A percentile compares a stretch with the other conserved stretches of the same genome.
phyloP scores from a whole-genome alignment of 2,888 invertebrate genomes.

The Patella caerulea region DNA sequence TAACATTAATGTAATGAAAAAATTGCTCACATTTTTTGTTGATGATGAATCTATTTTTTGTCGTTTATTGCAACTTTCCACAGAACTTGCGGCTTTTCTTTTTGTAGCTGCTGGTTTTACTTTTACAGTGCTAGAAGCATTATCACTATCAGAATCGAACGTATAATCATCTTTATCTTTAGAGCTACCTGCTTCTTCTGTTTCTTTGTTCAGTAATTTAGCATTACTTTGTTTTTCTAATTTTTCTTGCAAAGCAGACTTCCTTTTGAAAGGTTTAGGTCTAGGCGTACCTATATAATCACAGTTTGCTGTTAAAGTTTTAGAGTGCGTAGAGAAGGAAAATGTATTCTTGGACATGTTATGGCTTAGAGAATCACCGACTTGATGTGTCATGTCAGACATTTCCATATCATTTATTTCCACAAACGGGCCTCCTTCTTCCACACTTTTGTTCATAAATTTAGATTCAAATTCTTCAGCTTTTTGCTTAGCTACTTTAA shows the following conservation, averaged over 20 bases:
- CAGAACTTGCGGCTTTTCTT: not conserved
- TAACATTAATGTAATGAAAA: too few species aligned
- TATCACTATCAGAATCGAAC: not conserved
- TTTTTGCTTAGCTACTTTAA: not conserved
- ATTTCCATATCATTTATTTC: not conserved
- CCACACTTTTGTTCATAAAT: not conserved
- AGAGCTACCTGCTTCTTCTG: not conserved
- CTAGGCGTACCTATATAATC: not conserved
- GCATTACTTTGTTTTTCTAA: not conserved
- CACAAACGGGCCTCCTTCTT: not conserved
- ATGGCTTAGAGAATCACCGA: too few species aligned
- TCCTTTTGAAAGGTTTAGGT: not conserved
- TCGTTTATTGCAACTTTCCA: slow-evolving; percentile 5
- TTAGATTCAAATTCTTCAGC: not conserved
- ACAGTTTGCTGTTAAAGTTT: not conserved
- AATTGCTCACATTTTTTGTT: not conserved
- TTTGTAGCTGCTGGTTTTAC: not conserved
- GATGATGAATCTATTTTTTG: slow-evolving; percentile 4
- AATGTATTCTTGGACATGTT: too few species aligned
- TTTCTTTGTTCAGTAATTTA: not conserved
- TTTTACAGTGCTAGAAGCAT: not conserved
- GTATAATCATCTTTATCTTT: not conserved
- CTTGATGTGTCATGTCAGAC: too few species aligned
- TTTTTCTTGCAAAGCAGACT: slow-evolving; percentile 1
- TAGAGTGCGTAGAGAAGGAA: not conserved